A percentile compares a stretch with the other conserved stretches of the same genome.
These are phyloP conservation scores for Liolophura sinensis DNA, from an alignment of 1,140 invertebrate genomes.

Conservation along the genomic window DNA sequence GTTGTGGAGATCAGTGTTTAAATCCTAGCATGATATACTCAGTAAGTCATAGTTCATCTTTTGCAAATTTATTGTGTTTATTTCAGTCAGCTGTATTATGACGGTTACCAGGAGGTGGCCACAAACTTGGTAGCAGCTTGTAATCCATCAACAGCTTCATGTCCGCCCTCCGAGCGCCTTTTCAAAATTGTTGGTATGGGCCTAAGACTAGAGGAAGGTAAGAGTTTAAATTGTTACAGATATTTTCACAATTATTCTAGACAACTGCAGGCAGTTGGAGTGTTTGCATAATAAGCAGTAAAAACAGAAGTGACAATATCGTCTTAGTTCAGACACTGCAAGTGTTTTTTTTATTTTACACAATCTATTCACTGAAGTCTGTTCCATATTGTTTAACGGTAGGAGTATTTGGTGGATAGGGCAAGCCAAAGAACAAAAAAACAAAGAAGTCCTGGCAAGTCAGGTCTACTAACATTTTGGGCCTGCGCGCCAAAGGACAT, in stretches of 20 bases:
- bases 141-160: constrained; percentile 72
- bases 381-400: no score
- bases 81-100: constrained; percentile 72
- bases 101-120: constrained; percentile 90
- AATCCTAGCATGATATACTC: constrained; percentile 19
- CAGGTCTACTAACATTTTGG: no score
- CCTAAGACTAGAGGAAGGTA: constrained; percentile 80
- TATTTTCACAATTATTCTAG: not conserved
- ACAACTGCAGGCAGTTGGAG: no score
- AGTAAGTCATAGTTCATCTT: constrained; percentile 63
- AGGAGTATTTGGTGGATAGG: not conserved
- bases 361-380: not conserved
- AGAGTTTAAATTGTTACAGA: constrained; percentile 5
- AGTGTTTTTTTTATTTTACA: not conserved
- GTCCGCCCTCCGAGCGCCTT: constrained; percentile 92
- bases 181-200: constrained; percentile 85
- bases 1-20: not conserved
- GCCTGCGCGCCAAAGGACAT: no score
- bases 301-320: not conserved
- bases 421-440: no score
- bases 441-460: no score
- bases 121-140: constrained; percentile 76
- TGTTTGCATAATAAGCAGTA: not conserved
- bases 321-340: not conserved
- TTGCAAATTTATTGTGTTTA: constrained; percentile 65